phyloP scores from a whole-genome alignment of 2,888 invertebrate genomes.

The Operophtera brumata region DNA sequence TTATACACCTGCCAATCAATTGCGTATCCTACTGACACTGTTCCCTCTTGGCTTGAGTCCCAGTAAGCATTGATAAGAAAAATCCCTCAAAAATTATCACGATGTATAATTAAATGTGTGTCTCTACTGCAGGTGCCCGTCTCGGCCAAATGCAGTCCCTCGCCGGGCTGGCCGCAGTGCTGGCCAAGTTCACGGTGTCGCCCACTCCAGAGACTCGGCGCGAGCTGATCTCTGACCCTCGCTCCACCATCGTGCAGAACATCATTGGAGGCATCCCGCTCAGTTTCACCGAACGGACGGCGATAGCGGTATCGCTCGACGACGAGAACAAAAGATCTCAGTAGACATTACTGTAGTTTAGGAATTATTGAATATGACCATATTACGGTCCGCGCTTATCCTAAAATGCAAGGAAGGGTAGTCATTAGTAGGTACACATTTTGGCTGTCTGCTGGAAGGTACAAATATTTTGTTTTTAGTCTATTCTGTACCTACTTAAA shows the following conservation, averaged over 20 bases:
- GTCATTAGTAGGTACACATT: too few species aligned
- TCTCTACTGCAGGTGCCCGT: conserved; percentile 49
- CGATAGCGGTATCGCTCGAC: background rate
- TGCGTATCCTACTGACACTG: too few species aligned
- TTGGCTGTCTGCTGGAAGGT: too few species aligned
- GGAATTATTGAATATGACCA: background rate
- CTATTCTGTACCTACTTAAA: too few species aligned
- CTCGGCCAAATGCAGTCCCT: conserved; percentile 63
- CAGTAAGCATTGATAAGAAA: background rate
- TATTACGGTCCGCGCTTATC: too few species aligned
- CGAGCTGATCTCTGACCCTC: conserved; percentile 46
- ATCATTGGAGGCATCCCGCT: conserved; percentile 55
- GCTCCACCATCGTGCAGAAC: conserved; percentile 50
- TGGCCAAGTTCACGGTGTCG: conserved; percentile 45
- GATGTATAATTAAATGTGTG: background rate
- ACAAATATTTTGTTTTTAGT: too few species aligned
- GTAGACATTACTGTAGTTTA: background rate
- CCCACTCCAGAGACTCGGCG: conserved; percentile 45
- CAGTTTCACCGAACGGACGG: conserved; percentile 31
- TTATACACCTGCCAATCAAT: too few species aligned
- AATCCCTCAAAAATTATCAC: too few species aligned
- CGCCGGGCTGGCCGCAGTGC: conserved; percentile 59
- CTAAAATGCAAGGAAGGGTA: too few species aligned
- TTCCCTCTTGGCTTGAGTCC: too few species aligned
- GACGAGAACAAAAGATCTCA: background rate